Percentiles rank a stretch among this genome's conserved stretches.
These are phyloP conservation scores for Premnoplex brunnescens DNA, from an alignment of 2,797 vertebrate genomes.

Conservation along the genomic window DNA sequence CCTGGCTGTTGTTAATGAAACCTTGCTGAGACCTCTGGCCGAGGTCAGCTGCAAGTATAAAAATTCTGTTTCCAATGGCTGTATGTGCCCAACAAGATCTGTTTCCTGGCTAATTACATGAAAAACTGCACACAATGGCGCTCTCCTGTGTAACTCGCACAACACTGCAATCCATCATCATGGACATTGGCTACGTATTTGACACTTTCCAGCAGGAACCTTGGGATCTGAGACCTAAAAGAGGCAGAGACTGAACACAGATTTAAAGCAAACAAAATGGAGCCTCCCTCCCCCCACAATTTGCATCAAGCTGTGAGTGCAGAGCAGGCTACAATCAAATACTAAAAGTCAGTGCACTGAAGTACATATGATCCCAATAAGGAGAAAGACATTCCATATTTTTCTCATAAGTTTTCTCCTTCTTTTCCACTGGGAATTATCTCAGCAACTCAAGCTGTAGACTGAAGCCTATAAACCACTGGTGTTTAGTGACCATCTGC, in stretches of 20 bases:
- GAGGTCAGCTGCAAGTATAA: not conserved
- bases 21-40: not conserved
- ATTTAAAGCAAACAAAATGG: not conserved
- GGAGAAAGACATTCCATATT: not conserved
- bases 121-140: conserved; percentile 59
- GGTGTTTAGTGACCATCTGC: conserved; percentile 67
- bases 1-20: not conserved
- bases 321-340: not conserved
- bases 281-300: not conserved
- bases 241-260: not conserved
- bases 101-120: conserved; percentile 21
- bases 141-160: conserved; percentile 58
- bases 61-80: not conserved
- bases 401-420: not conserved
- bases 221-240: not conserved
- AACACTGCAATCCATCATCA: conserved; percentile 49
- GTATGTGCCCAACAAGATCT: not conserved
- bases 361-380: not conserved
- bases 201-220: not conserved
- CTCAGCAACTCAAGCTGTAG: not conserved
- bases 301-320: not conserved
- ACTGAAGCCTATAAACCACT: conserved; percentile 21
- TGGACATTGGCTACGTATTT: not conserved
- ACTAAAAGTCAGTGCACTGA: not conserved
- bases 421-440: conserved; percentile 37